Base-by-base conservation (phyloP, 53 echinoderm and acorn worm species). In the Stichopus horrens region DNA sequence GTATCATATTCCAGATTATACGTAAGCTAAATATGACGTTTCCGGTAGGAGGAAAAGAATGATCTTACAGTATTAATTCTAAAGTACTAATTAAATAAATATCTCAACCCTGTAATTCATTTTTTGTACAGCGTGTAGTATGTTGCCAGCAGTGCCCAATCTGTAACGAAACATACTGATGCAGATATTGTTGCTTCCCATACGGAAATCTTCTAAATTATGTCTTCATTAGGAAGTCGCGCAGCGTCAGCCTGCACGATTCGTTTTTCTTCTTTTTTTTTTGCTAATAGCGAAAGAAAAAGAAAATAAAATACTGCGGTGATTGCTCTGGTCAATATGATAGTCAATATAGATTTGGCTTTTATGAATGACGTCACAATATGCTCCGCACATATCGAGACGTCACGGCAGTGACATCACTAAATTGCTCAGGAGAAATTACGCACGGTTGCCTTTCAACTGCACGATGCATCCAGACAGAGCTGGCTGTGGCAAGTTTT, bases 361-460 rank as follows among this genome's bases (percentile, higher is more conserved):
- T 37, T n/a, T 79, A 79, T 53, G 79, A 79, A 79, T 53, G 52
- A 79, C 79, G 79, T 79, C 79, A 79, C 79, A 55, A 53, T 55
- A 77, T 54, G 77, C 54, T 16, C 77, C 8, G 55, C 53, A 53
- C 0, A 79, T 54, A 79, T 79, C 16, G 79, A 13, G 79, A 79
- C 79, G 79, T 55, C 79, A 79, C 10, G 19, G 53, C 54, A 54
- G 79, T 79, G 79, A 79, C 79, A 79, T 79, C 79, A 79, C 79
- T 79, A 53, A 55, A 79, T 55, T 63, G 63, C 63, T 63, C 16
- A 79, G 54, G 79, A 18, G 54, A 79, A 79, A 79, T 79, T 79
- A 79, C 55, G 53, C 55, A 63, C 63, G 63, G 63, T 63, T 63
- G 63, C 16, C 16, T 63, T 63, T 60, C 60, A 60, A 3, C 67